Base-by-base conservation (phyloP, 2,888 invertebrate genomes). In the Orthonychiurus folsomi region DNA sequence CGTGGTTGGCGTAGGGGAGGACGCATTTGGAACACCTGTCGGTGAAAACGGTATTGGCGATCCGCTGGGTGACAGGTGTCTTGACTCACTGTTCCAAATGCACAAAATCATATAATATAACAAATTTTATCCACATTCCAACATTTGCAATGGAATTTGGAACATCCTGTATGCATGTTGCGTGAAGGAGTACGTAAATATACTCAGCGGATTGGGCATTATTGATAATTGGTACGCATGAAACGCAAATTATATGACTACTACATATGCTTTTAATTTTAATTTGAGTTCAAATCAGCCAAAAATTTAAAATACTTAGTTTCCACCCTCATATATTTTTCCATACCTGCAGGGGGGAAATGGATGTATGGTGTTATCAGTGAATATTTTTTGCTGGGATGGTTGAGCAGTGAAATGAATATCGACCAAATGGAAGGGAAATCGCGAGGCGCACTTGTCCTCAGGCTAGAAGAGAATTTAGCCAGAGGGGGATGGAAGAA, bases 11-110 rank as follows among this genome's bases (percentile, higher is more conserved):
- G 72, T 72, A 37, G 72, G 72, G 55, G 71, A 71, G 53, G 69
- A 68, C 21, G 72, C 70, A 63, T 70, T 72, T 63, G 72, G 69
- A 66, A 68, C 66, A 37, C 69, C 72, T 61, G 72, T 66, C 48
- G 72, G 70, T 27, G 72, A 72, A 28, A 67, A 71, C 50, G 72
- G 69, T 21, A 64, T 66, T 2, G 72, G 70, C 50, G 69, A 69
- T 27, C 69, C 67, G 61, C 64, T 69, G 52, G 72, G 72, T 47
- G 71, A 71, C 66, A 69, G 60, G 63, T 70, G 68, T 61, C 71
- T 69, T 18, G 57, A 57, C 20, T 57, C 61, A 27, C 55, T 61
- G 55, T 9, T 21, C 25, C 21, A 56, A 26, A 48, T 48, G 48
- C n/a, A n/a, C n/a, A n/a, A n/a, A n/a, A n/a, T n/a, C 15, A 9